Evolutionary conservation across 2,113 vertebrate genomes (phyloP), one percentile per base, ranked within the genome.

Genomic region (Neolamprologus tretocephalus): DNA sequence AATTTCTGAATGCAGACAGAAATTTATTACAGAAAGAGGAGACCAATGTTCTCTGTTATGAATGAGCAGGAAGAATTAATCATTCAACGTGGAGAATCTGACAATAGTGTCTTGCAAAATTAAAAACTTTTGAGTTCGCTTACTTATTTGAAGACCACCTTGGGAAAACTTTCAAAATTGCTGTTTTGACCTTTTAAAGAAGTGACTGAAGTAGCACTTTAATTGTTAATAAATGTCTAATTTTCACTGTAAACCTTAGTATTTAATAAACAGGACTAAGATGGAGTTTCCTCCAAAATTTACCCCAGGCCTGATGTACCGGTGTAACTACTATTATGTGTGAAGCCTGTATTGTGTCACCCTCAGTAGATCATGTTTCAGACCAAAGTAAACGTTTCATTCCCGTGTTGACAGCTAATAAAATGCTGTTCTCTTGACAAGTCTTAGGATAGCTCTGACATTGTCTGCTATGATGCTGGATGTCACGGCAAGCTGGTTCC

Each of bases 401-500:
- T 35, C 35, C 80, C 16, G 19, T 23, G 49, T 54, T 92, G 82
- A 86, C 84, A 85, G 78, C 28, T 8, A 26, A 17, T 86, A 35
- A 84, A 81, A 82, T 51, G 54, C 49, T 51, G 23, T 53, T 73
- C 37, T 78, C 37, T 19, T 66, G 68, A 83, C 55, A 84, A 86
- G 71, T 82, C 12, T 9, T 16, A 79, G 58, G 53, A 28, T 57
- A 40, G 63, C 28, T 84, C 71, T 87, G 80, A 90, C 86, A 89
- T 87, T 89, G 85, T 89, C 63, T 89, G 85, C 84, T 91, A 61
- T 86, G 85, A 92, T 91, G 61, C 26, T 33, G 61, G 88, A 85
- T 83, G 80, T 83, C 31, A 33, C 68, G 54, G 90, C 87, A 86
- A 90, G 86, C 83, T 87, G 90, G 88, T 94, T 92, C 86, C 88